phyloP scores from a whole-genome alignment of 2,797 vertebrate genomes.

The Uromys caudimaculatus region DNA sequence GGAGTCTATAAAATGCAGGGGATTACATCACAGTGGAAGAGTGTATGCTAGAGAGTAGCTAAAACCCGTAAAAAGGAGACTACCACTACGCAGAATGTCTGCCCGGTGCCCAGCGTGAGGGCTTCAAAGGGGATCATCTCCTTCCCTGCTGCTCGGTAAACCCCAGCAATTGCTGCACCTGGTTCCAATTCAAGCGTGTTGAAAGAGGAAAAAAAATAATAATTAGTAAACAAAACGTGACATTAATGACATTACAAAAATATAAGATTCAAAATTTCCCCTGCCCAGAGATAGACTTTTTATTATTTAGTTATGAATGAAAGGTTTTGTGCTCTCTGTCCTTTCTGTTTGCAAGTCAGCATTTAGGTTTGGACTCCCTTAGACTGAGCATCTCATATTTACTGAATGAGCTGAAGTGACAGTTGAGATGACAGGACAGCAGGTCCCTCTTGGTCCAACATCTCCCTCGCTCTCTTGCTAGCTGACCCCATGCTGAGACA shows the following conservation, averaged over 20 bases:
- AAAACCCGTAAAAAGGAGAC: constrained; percentile 96
- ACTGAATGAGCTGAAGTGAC: constrained; percentile 48
- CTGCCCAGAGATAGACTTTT: neutral
- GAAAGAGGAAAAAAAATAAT: neutral
- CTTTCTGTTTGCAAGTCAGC: constrained; percentile 33
- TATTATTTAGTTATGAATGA: constrained; percentile 2
- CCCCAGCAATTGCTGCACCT: constrained; percentile 98
- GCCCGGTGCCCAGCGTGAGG: constrained; percentile 95
- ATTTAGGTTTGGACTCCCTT: constrained; percentile 40
- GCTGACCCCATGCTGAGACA: neutral
- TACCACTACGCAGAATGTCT: constrained; percentile 95
- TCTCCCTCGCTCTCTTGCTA: neutral
- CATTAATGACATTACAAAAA: constrained; percentile 56
- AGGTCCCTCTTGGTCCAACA: constrained; percentile 6
- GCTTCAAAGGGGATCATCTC: constrained; percentile 96
- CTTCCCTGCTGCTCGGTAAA: constrained; percentile 97
- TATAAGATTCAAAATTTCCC: constrained; percentile 46
- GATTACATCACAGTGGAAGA: accelerated
- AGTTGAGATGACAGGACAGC: neutral
- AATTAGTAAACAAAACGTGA: neutral
- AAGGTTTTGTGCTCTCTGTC: neutral
- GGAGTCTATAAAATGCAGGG: neutral
- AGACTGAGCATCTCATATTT: constrained; percentile 2
- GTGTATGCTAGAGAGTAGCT: constrained; percentile 93
- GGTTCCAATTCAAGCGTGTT: constrained; percentile 31